Conservation (phyloP, 2,113 vertebrate genomes). For the Strix aluco region DNA sequence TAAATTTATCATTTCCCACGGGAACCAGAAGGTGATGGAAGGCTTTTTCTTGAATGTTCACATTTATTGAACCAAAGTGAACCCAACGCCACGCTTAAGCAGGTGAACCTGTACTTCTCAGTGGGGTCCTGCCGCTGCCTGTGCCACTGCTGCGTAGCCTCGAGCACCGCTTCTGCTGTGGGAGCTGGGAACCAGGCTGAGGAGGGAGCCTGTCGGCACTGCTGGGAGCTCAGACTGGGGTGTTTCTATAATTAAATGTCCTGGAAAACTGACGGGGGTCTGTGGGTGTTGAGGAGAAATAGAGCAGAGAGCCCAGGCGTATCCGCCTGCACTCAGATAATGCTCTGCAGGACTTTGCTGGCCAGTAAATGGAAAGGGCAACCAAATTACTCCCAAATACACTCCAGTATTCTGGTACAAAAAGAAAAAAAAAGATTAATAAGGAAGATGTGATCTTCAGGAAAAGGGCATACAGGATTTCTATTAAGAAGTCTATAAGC, state of each 20-base stretch:
- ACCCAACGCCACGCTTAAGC: accelerated
- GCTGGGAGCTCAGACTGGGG: accelerated
- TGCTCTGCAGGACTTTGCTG: background rate
- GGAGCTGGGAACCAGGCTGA: background rate
- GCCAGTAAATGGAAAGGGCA: background rate
- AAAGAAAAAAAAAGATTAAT: background rate
- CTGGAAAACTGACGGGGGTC: background rate
- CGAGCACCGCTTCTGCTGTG: accelerated
- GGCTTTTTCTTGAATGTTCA: background rate
- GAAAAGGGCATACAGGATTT: background rate
- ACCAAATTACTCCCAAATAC: background rate
- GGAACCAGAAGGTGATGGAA: background rate
- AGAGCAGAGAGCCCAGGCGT: background rate
- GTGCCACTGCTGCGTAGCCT: accelerated
- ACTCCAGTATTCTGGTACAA: background rate
- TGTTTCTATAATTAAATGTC: background rate
- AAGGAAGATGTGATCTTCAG: background rate
- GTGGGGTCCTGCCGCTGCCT: background rate
- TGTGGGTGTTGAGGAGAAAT: background rate
- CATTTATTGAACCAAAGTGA: background rate
- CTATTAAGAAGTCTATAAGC: background rate
- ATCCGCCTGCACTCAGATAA: accelerated
- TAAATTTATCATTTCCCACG: background rate
- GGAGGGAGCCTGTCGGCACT: background rate
- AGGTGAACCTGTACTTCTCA: background rate